Evolutionary conservation across 2,113 vertebrate genomes (phyloP), one percentile per base, ranked within the genome.

Genomic region (Brachypodius melanocephalos): DNA sequence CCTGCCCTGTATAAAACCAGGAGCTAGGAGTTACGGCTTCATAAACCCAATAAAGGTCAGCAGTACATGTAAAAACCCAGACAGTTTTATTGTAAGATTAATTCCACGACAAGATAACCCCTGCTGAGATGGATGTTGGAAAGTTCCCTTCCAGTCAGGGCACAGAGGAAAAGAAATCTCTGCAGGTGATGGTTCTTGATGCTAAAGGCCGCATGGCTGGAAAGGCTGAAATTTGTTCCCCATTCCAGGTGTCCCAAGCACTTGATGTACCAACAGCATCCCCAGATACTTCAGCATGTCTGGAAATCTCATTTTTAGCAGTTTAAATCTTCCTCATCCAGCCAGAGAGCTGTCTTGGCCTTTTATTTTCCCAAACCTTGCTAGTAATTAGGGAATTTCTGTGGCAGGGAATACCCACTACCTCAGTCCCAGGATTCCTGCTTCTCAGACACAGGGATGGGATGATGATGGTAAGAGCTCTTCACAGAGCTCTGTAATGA

Each of bases 221-320:
- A 69, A 29, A 34, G 77, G 51, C 46, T 76, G 83, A 45, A 74
- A 28, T 34, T 62, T 55, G 31, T 54, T 28, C 52, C 9, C 38
- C 28, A 12, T 28, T 83, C 34, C 57, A 54, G 40, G 38, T 42
- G 25, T 49, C 43, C 54, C 0, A 0, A 38, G 62, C 0, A 0
- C 21, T 40, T 34, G 32, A 62, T 42, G 34, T 8, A 51, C 32
- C 2, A 2, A 28, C n/a, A 10, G 17, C 34, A 63, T 14, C 38
- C 32, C 45, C 17, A 65, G 38, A n/a, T 36, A 40, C 12, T 80
- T 49, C 36, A 71, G 29, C 46, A 13, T 46, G 57, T 74, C 69
- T n/a, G 61, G 29, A 77, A 87, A 84, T 68, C 36, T 13, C 12
- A 12, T 21, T 89, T 32, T 59, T 40, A 65, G 19, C 26, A 81